Evolutionary conservation across 2,113 vertebrate species (phyloP).

Genomic region (Anolis sagrei): DNA sequence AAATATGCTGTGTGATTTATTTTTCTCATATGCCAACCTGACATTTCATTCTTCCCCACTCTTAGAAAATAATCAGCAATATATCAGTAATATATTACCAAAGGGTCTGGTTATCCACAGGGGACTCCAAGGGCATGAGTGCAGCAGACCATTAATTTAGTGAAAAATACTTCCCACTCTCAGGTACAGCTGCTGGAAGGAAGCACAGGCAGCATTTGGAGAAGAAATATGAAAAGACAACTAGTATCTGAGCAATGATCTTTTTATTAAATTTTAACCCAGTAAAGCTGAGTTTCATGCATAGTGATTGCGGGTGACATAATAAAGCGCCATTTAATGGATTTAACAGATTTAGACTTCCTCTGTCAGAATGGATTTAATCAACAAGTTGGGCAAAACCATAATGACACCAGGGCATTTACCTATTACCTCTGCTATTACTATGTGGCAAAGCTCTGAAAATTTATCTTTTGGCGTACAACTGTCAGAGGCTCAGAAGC

Average conservation of each 20-base stretch:
- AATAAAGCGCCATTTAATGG: not conserved
- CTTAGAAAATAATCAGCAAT: constrained; percentile 20
- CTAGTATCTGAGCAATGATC: not conserved
- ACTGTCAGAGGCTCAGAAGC: too few species aligned
- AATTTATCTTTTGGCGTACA: too few species aligned
- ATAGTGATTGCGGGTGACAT: accelerated
- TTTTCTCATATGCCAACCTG: constrained; percentile 45
- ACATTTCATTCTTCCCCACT: constrained; percentile 25
- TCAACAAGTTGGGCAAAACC: not conserved
- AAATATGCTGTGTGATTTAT: constrained; percentile 55
- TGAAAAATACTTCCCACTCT: not conserved
- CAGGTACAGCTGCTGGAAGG: not conserved
- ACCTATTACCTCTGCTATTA: not conserved
- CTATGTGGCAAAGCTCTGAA: too few species aligned
- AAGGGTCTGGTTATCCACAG: constrained; percentile 31
- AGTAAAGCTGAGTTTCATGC: not conserved
- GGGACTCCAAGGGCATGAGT: constrained; percentile 17
- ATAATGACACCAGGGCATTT: not conserved
- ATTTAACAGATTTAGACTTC: not conserved
- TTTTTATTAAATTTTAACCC: not conserved
- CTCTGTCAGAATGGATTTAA: not conserved
- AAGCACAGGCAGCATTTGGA: not conserved
- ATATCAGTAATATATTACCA: not conserved
- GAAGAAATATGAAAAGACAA: constrained; percentile 12
- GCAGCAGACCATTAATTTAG: not conserved